A percentile compares a stretch with the other conserved stretches of the same genome.
phyloP scores from a whole-genome alignment of 2,888 invertebrate species.

The Actias luna region DNA sequence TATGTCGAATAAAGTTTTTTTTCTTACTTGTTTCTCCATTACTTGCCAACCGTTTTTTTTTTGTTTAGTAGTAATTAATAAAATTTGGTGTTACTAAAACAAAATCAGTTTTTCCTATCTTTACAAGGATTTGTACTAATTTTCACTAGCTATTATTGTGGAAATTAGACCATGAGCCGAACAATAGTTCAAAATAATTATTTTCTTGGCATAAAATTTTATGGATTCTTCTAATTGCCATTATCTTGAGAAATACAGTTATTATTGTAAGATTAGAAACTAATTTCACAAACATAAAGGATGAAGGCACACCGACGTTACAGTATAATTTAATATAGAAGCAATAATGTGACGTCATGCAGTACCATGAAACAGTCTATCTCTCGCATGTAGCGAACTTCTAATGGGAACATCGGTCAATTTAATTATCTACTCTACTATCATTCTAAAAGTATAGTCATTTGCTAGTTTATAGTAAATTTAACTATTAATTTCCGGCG shows the following conservation, averaged over 20 bases:
- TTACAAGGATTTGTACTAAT: no score
- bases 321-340: not conserved
- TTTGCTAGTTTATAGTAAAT: not conserved
- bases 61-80: no score
- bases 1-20: no score
- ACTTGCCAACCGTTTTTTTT: no score
- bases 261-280: not conserved
- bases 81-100: no score
- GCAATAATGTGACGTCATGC: not conserved
- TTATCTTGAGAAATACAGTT: not conserved
- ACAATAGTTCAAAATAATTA: no score
- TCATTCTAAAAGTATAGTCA: not conserved
- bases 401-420: not conserved
- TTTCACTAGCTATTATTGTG: no score
- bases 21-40: no score
- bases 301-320: not conserved
- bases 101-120: no score
- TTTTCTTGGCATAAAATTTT: not conserved
- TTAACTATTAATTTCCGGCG: not conserved
- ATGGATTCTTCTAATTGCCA: not conserved
- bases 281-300: not conserved
- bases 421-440: not conserved
- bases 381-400: not conserved
- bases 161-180: no score
- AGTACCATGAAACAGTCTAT: not conserved